These are phyloP conservation scores for Hippolais icterina DNA, from an alignment of 2,113 vertebrate genomes.

Conservation along the genomic window DNA sequence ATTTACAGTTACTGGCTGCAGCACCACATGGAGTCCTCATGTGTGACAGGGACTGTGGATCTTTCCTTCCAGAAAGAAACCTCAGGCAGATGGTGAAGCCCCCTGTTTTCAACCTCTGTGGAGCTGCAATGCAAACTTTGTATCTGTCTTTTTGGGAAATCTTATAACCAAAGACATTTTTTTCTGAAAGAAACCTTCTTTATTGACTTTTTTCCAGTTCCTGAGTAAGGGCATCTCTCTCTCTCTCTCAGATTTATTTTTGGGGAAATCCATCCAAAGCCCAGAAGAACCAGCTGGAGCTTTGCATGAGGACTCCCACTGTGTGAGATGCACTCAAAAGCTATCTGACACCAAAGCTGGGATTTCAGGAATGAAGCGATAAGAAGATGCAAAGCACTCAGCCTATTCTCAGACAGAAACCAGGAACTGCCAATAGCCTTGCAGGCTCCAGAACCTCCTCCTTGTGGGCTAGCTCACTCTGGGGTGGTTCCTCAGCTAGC, in stretches of 20 bases:
- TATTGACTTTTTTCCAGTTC: background rate
- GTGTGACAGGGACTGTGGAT: background rate
- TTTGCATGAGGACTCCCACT: background rate
- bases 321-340: rapidly evolving
- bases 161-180: background rate
- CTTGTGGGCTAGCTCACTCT: background rate
- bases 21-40: rapidly evolving
- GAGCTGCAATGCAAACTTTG: background rate
- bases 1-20: background rate
- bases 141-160: background rate
- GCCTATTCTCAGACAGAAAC: background rate
- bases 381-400: background rate
- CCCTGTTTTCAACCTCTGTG: background rate
- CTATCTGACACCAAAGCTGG: background rate
- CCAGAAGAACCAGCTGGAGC: background rate
- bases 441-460: background rate
- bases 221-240: background rate
- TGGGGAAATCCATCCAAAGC: background rate
- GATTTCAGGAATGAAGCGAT: background rate
- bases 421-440: background rate
- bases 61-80: background rate
- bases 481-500: background rate
- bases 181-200: background rate
- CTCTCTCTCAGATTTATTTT: background rate
- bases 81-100: background rate